Evolutionary conservation across 2,113 vertebrate genomes (phyloP).

Genomic region (Monopterus albus): DNA sequence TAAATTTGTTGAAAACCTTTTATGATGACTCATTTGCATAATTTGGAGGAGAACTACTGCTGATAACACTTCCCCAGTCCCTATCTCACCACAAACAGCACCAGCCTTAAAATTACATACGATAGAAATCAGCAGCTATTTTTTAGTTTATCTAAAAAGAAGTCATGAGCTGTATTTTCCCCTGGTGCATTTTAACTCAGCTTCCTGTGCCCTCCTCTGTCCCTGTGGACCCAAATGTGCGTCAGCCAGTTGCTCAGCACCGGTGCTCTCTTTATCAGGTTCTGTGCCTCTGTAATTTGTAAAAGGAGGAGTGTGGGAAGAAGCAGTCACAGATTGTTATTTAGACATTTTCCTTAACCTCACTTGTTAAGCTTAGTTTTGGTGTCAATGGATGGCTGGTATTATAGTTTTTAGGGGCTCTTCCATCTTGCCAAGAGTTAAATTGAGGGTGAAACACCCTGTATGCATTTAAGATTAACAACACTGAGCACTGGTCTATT

Average conservation of each 20-base stretch:
- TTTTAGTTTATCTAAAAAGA: constrained; percentile 40
- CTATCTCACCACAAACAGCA: constrained; percentile 27
- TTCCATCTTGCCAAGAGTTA: too few relatives aligned
- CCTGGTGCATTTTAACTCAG: constrained; percentile 40
- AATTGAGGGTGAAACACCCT: neutral
- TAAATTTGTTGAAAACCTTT: constrained; percentile 30
- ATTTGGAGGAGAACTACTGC: constrained; percentile 1
- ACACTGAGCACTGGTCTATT: constrained; percentile 6
- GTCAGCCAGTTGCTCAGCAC: constrained; percentile 67
- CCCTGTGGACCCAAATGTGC: constrained; percentile 56
- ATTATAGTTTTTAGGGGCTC: too few relatives aligned
- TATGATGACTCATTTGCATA: neutral
- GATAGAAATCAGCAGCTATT: constrained; percentile 28
- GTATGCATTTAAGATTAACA: constrained; percentile 16
- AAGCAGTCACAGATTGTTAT: constrained; percentile 2
- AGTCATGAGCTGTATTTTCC: constrained; percentile 43
- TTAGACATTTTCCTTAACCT: constrained; percentile 14
- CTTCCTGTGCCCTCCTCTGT: constrained; percentile 45
- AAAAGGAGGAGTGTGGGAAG: neutral
- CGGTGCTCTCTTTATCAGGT: constrained; percentile 31
- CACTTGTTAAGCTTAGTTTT: neutral
- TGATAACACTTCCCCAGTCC: constrained; percentile 4
- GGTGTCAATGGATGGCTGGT: neutral
- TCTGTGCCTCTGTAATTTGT: neutral
- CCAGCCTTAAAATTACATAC: constrained; percentile 2